phyloP scores from a whole-genome alignment of 2,797 vertebrate species.

The Sylvilagus floridanus region DNA sequence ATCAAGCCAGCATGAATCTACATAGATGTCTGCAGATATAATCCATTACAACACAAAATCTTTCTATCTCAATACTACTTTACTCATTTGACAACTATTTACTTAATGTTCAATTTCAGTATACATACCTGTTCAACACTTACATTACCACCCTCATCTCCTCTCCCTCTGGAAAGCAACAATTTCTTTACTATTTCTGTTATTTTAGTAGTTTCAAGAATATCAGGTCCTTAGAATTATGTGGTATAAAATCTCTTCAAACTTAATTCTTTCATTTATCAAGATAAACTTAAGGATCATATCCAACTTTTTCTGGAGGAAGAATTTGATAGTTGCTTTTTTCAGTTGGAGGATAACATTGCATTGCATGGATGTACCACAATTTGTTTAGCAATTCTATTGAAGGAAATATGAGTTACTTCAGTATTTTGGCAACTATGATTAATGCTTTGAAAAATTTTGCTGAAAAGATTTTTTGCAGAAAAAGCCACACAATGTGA shows the following conservation, averaged over 20 bases:
- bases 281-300: neutral
- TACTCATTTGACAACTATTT: neutral
- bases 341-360: neutral
- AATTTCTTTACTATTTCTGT: neutral
- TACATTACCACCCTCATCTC: neutral
- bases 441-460: neutral
- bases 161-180: neutral
- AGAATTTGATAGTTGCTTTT: neutral
- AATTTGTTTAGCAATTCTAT: neutral
- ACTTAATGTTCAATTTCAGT: neutral
- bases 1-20: neutral
- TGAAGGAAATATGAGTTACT: neutral
- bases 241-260: neutral
- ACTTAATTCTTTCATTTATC: neutral
- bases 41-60: neutral
- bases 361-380: neutral
- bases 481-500: neutral
- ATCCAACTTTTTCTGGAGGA: neutral
- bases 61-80: no score
- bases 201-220: neutral
- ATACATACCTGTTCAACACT: neutral
- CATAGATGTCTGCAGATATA: neutral
- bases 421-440: neutral
- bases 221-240: neutral
- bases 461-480: neutral